These are phyloP conservation scores for Halcyon malimbica DNA, from an alignment of 2,113 vertebrate genomes.

Conservation along the genomic window DNA sequence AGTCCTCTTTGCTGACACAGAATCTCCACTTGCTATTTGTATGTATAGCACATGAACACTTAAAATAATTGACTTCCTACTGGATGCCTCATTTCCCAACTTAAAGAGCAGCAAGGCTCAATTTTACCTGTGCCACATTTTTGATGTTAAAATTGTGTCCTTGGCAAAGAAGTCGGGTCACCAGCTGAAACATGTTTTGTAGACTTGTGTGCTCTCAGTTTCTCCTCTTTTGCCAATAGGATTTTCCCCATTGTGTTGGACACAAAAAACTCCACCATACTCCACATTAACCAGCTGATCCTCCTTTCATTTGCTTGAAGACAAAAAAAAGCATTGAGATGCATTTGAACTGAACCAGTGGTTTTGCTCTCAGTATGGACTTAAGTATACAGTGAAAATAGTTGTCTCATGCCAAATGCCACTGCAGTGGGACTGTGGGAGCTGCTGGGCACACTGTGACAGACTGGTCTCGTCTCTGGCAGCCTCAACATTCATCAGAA, in stretches of 20 bases:
- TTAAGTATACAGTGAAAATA: background rate
- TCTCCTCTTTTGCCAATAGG: background rate
- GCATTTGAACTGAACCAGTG: background rate
- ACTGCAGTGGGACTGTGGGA: fast-evolving
- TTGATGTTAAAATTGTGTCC: background rate
- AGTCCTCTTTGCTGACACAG: background rate
- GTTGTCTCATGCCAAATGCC: background rate
- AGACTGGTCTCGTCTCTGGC: background rate
- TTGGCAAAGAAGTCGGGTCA: background rate
- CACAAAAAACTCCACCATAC: background rate
- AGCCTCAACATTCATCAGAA: background rate
- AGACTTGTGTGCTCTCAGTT: background rate
- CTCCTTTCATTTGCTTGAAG: background rate
- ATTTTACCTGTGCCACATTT: background rate
- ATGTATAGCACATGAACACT: background rate
- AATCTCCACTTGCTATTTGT: fast-evolving
- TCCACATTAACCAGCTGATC: background rate
- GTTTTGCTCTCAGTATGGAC: background rate
- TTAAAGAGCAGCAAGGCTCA: background rate
- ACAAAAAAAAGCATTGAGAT: background rate
- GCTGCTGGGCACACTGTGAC: background rate
- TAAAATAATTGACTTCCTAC: background rate
- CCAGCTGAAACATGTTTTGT: background rate
- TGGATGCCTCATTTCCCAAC: background rate
- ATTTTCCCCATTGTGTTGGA: background rate